Conservation (phyloP, 2,113 vertebrate species). For the Myotis yumanensis region DNA sequence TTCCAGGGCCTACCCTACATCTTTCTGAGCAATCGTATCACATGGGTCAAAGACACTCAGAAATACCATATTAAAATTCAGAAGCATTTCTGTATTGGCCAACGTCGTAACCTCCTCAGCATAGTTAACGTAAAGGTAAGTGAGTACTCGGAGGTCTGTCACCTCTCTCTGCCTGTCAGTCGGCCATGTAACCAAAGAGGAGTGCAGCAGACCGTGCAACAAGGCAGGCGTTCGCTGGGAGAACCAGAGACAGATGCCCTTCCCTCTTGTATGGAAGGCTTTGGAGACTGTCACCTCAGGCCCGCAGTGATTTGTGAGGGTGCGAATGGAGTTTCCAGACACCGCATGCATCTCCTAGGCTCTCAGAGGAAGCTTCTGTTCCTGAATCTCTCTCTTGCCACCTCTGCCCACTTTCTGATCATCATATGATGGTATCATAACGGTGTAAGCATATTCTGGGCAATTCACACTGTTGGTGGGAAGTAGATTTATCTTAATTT, state of each 20-base stretch:
- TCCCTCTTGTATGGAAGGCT: not conserved
- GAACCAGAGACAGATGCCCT: not conserved
- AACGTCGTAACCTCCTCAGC: not conserved
- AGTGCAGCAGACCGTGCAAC: not conserved
- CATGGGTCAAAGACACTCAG: not conserved
- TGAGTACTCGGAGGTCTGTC: rapidly evolving
- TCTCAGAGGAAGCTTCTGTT: not conserved
- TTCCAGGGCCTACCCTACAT: not conserved
- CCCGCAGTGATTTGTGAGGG: not conserved
- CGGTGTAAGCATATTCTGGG: rapidly evolving
- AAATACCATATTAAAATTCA: slow-evolving; percentile 24
- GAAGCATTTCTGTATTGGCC: not conserved
- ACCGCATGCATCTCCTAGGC: not conserved
- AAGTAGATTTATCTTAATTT: slow-evolving; percentile 48
- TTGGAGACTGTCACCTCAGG: not conserved
- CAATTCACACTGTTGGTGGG: not conserved
- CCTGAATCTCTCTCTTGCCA: not conserved
- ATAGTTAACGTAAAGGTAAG: not conserved
- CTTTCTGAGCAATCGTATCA: not conserved
- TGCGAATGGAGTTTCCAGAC: slow-evolving; percentile 25
- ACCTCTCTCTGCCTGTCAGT: slow-evolving; percentile 3
- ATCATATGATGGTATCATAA: not conserved
- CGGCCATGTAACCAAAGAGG: not conserved
- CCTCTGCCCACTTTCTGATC: not conserved
- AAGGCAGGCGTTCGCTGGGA: slow-evolving; percentile 44